phyloP scores from a whole-genome alignment of 2,797 vertebrate genomes.

The Forpus xanthops region DNA sequence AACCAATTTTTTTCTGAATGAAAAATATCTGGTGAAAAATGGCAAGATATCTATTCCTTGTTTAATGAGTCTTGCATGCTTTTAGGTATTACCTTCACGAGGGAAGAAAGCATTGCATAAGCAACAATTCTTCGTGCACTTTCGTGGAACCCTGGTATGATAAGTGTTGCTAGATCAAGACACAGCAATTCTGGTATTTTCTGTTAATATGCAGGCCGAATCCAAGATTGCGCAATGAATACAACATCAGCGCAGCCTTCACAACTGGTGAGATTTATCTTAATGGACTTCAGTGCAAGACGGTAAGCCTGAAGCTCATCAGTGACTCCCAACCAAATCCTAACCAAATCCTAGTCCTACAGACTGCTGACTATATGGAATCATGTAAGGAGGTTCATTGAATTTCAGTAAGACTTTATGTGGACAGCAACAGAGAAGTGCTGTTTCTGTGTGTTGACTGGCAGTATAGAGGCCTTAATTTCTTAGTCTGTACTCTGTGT shows the following conservation, averaged over 20 bases:
- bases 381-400: neutral
- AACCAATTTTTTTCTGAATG: neutral
- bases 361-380: neutral
- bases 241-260: neutral
- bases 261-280: neutral
- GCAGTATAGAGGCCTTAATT: neutral
- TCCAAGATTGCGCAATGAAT: neutral
- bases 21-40: neutral
- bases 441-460: neutral
- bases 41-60: neutral
- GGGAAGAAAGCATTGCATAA: neutral
- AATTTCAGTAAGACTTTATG: neutral
- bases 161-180: neutral
- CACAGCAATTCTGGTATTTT: neutral
- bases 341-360: neutral
- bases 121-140: neutral
- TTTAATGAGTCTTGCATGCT: neutral
- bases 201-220: neutral
- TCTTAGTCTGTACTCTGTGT: neutral
- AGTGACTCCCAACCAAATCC: neutral
- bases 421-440: neutral
- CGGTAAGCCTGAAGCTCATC: neutral
- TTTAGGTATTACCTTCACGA: neutral
- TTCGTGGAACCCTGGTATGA: neutral
- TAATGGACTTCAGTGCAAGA: neutral